phyloP scores from a whole-genome alignment of 2,888 invertebrate genomes.

The Parnassius orleans region DNA sequence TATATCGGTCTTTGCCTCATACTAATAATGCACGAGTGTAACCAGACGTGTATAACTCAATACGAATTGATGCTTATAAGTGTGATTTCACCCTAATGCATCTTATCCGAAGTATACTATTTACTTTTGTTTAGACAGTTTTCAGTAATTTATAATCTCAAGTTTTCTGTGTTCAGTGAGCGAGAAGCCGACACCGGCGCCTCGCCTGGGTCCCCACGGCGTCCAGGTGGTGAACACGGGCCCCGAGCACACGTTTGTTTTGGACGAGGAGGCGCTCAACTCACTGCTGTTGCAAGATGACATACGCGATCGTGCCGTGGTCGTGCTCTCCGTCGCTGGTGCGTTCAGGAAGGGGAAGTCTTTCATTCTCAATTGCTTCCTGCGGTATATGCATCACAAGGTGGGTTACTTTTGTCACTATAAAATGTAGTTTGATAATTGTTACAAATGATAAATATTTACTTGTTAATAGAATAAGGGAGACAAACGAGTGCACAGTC shows the following conservation, averaged over 20 bases:
- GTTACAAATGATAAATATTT: too few species aligned
- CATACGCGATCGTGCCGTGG: conserved; percentile 88
- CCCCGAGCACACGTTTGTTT: conserved; percentile 92
- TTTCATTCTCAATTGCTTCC: conserved; percentile 97
- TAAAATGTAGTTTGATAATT: not conserved
- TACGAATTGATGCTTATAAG: too few species aligned
- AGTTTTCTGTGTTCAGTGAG: conserved; percentile 43
- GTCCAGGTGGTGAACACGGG: conserved; percentile 93
- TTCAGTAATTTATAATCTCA: too few species aligned
- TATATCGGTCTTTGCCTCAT: too few species aligned
- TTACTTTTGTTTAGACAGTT: too few species aligned
- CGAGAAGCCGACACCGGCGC: conserved; percentile 50
- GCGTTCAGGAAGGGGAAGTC: conserved; percentile 97
- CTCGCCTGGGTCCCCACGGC: conserved; percentile 74
- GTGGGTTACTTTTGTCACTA: conserved; percentile 75
- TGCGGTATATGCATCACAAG: conserved; percentile 93
- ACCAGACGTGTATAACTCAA: too few species aligned
- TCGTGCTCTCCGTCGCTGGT: conserved; percentile 95
- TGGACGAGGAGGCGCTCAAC: conserved; percentile 90
- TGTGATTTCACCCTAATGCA: too few species aligned
- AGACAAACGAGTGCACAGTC: too few species aligned
- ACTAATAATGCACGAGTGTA: too few species aligned
- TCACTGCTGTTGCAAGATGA: conserved; percentile 86
- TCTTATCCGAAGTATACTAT: too few species aligned
- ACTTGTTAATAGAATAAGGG: too few species aligned